phyloP scores from a whole-genome alignment of 2,888 invertebrate species.

The Latrodectus hesperus region DNA sequence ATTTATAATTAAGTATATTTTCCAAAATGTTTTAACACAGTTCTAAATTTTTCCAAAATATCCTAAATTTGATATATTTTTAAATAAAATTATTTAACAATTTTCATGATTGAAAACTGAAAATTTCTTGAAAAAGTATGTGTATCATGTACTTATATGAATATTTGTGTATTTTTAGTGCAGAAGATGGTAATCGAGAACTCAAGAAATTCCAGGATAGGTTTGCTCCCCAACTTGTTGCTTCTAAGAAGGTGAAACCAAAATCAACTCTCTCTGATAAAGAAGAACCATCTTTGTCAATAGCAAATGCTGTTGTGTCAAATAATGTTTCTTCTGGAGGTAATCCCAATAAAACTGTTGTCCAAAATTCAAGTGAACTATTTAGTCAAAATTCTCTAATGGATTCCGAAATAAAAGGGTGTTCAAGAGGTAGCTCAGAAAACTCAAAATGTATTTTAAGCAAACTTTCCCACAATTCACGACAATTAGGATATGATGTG shows the following conservation, averaged over 20 bases:
- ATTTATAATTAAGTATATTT: too few relatives aligned
- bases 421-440: too few relatives aligned
- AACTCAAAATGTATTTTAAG: too few relatives aligned
- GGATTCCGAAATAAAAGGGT: too few relatives aligned
- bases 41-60: too few relatives aligned
- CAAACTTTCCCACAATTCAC: too few relatives aligned
- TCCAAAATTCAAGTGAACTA: too few relatives aligned
- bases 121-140: neutral
- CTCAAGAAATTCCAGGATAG: slow-evolving; percentile 78
- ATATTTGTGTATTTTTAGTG: slow-evolving; percentile 75
- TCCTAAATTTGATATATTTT: too few relatives aligned
- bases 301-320: neutral
- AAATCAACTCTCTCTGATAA: neutral
- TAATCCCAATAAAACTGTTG: neutral
- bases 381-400: too few relatives aligned
- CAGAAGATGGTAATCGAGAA: slow-evolving; percentile 83
- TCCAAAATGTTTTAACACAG: too few relatives aligned
- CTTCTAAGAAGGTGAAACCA: neutral
- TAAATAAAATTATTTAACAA: too few relatives aligned
- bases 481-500: too few relatives aligned
- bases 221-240: slow-evolving; percentile 64
- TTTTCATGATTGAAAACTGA: neutral
- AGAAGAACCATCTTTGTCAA: neutral
- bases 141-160: neutral
- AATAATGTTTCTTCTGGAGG: neutral